phyloP scores from a whole-genome alignment of 2,113 vertebrate genomes.

The Protobothrops mucrosquamatus region DNA sequence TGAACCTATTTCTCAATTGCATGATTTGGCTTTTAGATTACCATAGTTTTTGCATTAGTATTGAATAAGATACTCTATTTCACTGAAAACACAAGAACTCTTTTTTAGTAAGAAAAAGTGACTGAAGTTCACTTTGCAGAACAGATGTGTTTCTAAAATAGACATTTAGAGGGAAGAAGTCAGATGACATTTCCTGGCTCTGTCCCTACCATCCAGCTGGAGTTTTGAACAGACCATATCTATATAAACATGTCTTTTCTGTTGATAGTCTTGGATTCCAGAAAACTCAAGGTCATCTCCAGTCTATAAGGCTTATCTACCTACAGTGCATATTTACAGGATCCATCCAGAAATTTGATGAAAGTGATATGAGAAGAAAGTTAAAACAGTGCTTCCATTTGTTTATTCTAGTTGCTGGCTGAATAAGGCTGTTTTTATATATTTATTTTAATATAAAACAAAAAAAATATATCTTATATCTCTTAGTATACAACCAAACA shows the following conservation, averaged over 20 bases:
- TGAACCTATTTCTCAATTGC: background rate
- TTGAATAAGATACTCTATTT: background rate
- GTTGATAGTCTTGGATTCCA: background rate
- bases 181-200: background rate
- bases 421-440: background rate
- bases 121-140: background rate
- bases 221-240: background rate
- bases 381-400: background rate
- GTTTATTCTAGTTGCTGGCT: background rate
- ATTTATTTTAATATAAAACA: background rate
- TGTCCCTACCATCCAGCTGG: background rate
- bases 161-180: background rate
- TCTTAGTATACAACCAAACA: background rate
- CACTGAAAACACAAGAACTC: background rate
- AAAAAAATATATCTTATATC: background rate
- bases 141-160: background rate
- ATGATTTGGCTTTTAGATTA: background rate
- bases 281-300: background rate
- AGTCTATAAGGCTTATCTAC: background rate
- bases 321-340: background rate
- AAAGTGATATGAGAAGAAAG: background rate
- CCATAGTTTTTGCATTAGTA: background rate
- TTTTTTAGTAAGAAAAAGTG: background rate
- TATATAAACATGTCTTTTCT: background rate
- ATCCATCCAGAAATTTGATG: background rate